Conservation (phyloP, 2,888 invertebrate genomes). For the Andrena camellia region DNA sequence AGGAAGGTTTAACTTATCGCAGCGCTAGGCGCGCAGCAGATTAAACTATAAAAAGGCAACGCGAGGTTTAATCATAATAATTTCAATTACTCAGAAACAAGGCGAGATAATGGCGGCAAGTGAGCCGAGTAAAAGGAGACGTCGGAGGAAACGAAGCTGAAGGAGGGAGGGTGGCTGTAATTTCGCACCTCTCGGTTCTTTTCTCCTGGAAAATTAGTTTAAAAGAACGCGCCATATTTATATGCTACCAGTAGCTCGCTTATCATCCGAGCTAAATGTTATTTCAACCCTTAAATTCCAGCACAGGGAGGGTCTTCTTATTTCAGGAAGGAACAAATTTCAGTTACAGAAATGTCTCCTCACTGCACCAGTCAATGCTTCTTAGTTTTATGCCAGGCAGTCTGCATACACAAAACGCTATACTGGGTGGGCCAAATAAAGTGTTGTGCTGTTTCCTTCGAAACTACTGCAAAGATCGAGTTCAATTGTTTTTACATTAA, state of each 20-base stretch:
- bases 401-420: too few relatives aligned
- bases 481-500: too few relatives aligned
- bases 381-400: too few relatives aligned
- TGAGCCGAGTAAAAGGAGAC: slow-evolving; percentile 8
- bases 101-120: neutral
- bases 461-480: too few relatives aligned
- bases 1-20: slow-evolving; percentile 56
- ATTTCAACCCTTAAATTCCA: slow-evolving; percentile 3
- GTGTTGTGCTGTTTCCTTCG: too few relatives aligned
- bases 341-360: neutral
- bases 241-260: neutral
- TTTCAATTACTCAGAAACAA: slow-evolving; percentile 71
- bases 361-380: neutral
- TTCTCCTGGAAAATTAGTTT: neutral
- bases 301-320: neutral
- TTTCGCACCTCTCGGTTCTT: slow-evolving; percentile 9
- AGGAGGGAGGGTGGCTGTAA: neutral
- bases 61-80: slow-evolving; percentile 78
- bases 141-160: neutral
- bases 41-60: slow-evolving; percentile 62
- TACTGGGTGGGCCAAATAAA: too few relatives aligned
- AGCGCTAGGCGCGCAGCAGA: slow-evolving; percentile 46
- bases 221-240: neutral
- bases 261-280: neutral
- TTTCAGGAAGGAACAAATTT: neutral